Evolutionary conservation across 2,797 vertebrate species (phyloP), one percentile per base, ranked within the genome.

Genomic region (Neolamprologus multifasciatus): DNA sequence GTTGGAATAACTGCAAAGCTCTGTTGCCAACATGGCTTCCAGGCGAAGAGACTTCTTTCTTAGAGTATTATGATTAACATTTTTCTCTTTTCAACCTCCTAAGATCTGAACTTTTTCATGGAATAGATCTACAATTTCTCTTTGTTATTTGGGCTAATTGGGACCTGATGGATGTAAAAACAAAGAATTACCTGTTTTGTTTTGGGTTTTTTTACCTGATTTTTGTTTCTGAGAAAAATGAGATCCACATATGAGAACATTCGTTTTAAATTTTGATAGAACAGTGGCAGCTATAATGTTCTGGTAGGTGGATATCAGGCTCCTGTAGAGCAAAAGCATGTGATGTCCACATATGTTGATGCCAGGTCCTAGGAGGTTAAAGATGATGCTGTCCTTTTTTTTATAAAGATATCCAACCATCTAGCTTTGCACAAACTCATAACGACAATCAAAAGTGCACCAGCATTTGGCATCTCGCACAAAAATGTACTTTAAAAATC

Each of bases 401-500:
- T 8, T 2, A 17, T 59, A 59, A 62, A 26, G 21, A 71, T 45
- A 45, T 8, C 40, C 40, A 74, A 19, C 69, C 16, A 79, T 26
- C 36, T 19, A 59, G 21, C 38, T 79, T 31, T 19, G 16, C 23
- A 43, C 54, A 79, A 31, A 29, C 52, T 29, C 33, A 23, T 29
- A 31, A 48, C 4, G 62, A 33, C 59, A 52, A 69, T 57, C 26
- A 6, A 48, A 13, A 81, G 6, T 45, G 13, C 14, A 71, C 10
- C 43, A 2, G 21, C 23, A 21, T 26, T 57, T 51, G 19, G 31
- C 19, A 29, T 77, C 48, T 38, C 5, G 19, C 31, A 79, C 16
- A 77, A 50, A 84, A 84, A 67, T 50, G 7, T 71, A 3, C 74
- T 77, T 31, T 59, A 14, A 81, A 69, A 80, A 40, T 9, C 64